Evolutionary conservation across 2,888 invertebrate genomes (phyloP).

Genomic region (Dinocampus coccinellae): DNA sequence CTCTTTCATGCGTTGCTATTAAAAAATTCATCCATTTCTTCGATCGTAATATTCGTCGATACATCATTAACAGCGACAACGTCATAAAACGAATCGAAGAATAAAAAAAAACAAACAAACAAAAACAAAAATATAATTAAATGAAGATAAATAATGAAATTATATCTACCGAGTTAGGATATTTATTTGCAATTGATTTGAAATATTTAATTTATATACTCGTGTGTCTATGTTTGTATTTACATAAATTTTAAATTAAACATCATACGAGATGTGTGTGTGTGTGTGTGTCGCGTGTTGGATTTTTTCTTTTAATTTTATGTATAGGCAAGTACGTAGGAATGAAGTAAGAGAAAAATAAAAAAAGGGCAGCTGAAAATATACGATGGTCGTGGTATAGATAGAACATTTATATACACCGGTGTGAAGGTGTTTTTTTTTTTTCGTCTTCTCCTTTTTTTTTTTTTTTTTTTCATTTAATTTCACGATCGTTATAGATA

Average conservation of each 20-base stretch:
- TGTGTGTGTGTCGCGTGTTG: too few relatives aligned
- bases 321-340: too few relatives aligned
- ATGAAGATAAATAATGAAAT: too few relatives aligned
- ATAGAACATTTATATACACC: background rate
- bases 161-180: too few relatives aligned
- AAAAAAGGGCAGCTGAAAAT: conserved; percentile 27
- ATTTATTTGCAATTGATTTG: background rate
- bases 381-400: background rate
- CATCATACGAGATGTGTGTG: too few relatives aligned
- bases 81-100: too few relatives aligned
- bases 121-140: too few relatives aligned
- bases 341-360: background rate
- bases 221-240: background rate
- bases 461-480: background rate
- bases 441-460: background rate
- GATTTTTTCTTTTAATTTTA: too few relatives aligned
- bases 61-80: too few relatives aligned
- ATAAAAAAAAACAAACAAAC: conserved; percentile 12
- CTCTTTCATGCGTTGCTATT: background rate
- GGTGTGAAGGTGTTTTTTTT: background rate
- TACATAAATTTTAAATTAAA: too few relatives aligned
- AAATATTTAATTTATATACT: background rate
- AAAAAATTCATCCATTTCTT: background rate
- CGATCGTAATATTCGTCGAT: too few relatives aligned
- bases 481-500: conserved; percentile 27